These are phyloP conservation scores for Aphelenchoides fujianensis DNA, from an alignment of 1,140 invertebrate genomes.

Conservation along the genomic window DNA sequence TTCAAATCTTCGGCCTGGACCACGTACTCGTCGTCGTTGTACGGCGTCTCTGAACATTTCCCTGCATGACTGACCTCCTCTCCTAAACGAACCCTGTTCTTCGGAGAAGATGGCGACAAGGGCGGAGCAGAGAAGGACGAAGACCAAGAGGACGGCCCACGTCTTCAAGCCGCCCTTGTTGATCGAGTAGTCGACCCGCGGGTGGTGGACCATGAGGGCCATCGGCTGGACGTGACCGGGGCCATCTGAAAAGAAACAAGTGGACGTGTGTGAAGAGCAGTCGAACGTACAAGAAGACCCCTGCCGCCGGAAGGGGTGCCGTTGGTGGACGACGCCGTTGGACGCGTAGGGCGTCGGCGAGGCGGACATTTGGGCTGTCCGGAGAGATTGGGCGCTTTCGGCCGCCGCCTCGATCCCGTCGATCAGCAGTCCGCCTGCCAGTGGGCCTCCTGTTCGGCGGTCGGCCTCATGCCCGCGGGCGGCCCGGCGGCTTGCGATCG, in stretches of 20 bases:
- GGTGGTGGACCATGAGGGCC: conserved; percentile 53
- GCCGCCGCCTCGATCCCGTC: not conserved
- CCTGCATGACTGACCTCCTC: not conserved
- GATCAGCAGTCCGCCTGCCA: not conserved
- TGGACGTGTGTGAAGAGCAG: not conserved
- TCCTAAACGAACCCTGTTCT: conserved; percentile 29
- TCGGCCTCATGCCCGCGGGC: not conserved
- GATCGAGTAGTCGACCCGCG: conserved; percentile 45
- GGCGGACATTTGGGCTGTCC: not conserved
- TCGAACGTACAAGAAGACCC: conserved; percentile 32
- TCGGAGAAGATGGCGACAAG: conserved; percentile 55
- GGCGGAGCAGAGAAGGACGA: conserved; percentile 51
- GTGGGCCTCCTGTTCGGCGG: no score
- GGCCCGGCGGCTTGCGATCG: not conserved
- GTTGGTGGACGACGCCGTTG: conserved; percentile 7
- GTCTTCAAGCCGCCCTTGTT: conserved; percentile 47
- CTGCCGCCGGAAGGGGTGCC: conserved; percentile 27
- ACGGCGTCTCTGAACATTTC: not conserved
- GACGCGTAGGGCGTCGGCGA: conserved; percentile 23
- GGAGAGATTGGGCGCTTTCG: no score
- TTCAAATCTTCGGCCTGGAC: not conserved
- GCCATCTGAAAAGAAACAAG: not conserved
- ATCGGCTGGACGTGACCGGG: conserved; percentile 44
- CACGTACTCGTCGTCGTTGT: conserved; percentile 16
- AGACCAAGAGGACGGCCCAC: conserved; percentile 52